These are phyloP conservation scores for Dicycla oo DNA, from an alignment of 2,888 invertebrate species.

Conservation along the genomic window DNA sequence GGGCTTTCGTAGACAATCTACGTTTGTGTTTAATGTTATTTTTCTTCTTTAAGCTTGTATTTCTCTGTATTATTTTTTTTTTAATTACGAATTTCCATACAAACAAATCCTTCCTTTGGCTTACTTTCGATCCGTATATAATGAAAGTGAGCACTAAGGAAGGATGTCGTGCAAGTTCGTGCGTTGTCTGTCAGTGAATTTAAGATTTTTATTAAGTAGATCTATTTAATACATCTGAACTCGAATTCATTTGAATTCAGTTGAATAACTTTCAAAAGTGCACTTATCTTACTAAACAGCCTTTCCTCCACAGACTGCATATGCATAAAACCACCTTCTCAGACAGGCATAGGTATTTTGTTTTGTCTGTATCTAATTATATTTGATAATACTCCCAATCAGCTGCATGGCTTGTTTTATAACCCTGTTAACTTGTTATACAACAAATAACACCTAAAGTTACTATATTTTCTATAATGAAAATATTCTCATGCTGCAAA, in stretches of 20 bases:
- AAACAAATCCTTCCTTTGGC: too few relatives aligned
- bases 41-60: neutral
- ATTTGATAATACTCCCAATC: neutral
- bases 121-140: too few relatives aligned
- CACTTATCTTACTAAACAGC: neutral
- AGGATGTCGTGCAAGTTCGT: too few relatives aligned
- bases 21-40: neutral
- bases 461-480: conserved; percentile 14
- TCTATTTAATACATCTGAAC: neutral
- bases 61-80: too few relatives aligned
- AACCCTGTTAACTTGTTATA: neutral
- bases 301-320: neutral
- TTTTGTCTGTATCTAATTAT: neutral
- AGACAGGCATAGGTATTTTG: neutral
- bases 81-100: too few relatives aligned
- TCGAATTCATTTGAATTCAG: neutral
- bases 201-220: too few relatives aligned
- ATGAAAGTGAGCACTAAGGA: too few relatives aligned
- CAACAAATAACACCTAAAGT: conserved; percentile 1
- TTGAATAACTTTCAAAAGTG: neutral
- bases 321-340: neutral
- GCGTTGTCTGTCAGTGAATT: too few relatives aligned
- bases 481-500: conserved; percentile 38
- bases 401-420: conserved; percentile 6
- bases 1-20: neutral